Conservation (phyloP, 2,797 vertebrate species). For the Chelidonichthys spinosus region DNA sequence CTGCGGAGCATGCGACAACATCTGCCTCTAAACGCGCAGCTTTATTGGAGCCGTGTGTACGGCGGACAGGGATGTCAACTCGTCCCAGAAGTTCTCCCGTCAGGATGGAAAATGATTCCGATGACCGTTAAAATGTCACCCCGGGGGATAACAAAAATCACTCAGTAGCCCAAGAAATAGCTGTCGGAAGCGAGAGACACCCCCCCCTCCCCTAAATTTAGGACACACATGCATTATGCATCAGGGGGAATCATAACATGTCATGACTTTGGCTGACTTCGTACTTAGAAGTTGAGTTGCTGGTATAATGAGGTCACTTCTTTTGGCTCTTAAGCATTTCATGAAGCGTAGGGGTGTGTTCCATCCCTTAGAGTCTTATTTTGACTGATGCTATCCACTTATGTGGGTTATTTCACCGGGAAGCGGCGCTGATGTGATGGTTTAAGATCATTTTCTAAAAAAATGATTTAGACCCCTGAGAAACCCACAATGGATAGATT, state of each 20-base stretch:
- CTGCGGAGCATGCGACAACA: conserved; percentile 50
- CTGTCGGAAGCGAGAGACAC: conserved; percentile 45
- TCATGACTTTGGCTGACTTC: conserved; percentile 68
- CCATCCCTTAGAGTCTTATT: conserved; percentile 40
- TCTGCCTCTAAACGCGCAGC: conserved; percentile 58
- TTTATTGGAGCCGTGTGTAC: conserved; percentile 61
- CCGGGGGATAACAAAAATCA: conserved; percentile 40
- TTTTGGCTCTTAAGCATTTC: conserved; percentile 55
- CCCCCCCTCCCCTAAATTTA: conserved; percentile 48
- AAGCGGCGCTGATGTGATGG: conserved; percentile 30
- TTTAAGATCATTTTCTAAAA: not conserved
- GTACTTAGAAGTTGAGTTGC: conserved; percentile 59
- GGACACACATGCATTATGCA: conserved; percentile 77
- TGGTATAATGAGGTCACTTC: conserved; percentile 71
- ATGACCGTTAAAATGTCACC: conserved; percentile 61
- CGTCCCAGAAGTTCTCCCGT: conserved; percentile 31
- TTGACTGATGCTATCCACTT: conserved; percentile 46
- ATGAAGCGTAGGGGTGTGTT: conserved; percentile 28
- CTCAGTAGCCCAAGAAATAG: conserved; percentile 46
- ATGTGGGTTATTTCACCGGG: conserved; percentile 41
- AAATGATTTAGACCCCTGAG: conserved; percentile 30
- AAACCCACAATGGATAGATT: conserved; percentile 15
- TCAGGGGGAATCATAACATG: conserved; percentile 63
- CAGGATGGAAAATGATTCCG: conserved; percentile 49
- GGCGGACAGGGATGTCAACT: conserved; percentile 41